Evolutionary conservation across 2,888 invertebrate genomes (phyloP).

Genomic region (Steromphala cineraria): DNA sequence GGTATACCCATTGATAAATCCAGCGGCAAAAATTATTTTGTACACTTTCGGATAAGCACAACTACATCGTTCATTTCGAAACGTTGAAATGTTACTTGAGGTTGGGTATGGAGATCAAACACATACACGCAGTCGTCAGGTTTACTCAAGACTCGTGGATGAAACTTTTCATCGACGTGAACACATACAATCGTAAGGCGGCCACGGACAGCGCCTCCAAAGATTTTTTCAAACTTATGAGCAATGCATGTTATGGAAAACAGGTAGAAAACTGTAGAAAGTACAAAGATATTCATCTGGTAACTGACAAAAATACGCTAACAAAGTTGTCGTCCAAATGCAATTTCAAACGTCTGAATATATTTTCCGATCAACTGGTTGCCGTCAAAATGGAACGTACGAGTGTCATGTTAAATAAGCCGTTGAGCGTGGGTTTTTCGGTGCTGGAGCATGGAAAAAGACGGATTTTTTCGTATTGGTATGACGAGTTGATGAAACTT

Average conservation of each 20-base stretch:
- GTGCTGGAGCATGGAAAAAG: too few relatives aligned
- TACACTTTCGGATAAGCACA: neutral
- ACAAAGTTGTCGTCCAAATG: neutral
- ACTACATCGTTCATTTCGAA: neutral
- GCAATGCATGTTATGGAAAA: slow-evolving; percentile 6
- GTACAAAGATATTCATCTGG: neutral
- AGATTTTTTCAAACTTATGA: neutral
- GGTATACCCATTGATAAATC: neutral
- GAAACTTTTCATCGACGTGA: neutral
- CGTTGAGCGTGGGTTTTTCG: neutral
- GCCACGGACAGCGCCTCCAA: neutral
- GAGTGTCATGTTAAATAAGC: neutral
- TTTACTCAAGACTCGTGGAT: neutral
- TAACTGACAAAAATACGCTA: neutral
- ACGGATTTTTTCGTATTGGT: too few relatives aligned
- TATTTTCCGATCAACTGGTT: neutral
- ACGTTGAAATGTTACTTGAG: neutral
- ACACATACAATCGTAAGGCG: neutral
- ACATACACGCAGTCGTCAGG: neutral
- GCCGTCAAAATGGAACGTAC: neutral
- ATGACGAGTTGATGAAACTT: too few relatives aligned
- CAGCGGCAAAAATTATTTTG: neutral
- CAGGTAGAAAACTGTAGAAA: neutral
- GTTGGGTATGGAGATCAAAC: neutral
- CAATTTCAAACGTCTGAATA: neutral